Conservation (phyloP, 2,113 vertebrate species). For the Dinomys branickii region DNA sequence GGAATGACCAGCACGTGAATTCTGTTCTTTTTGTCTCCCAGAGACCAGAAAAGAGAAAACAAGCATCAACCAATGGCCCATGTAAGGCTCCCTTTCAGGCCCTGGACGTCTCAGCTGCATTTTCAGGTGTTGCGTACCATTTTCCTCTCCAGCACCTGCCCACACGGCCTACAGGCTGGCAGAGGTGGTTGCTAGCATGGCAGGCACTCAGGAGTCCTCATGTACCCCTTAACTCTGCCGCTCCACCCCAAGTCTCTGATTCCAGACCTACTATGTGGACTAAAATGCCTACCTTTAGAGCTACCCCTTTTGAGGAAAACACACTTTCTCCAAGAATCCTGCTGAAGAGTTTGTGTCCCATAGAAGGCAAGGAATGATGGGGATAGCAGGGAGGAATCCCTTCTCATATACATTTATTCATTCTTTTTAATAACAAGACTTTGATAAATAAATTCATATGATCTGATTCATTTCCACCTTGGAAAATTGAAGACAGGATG, state of each 20-base stretch:
- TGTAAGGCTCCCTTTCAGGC: neutral
- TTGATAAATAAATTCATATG: neutral
- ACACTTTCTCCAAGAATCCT: neutral
- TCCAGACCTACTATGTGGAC: neutral
- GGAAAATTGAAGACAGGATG: neutral
- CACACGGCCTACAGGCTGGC: neutral
- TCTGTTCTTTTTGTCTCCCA: neutral
- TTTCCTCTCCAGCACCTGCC: too few species aligned
- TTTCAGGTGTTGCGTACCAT: neutral
- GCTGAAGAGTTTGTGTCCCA: neutral
- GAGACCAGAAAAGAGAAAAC: slow-evolving; percentile 53
- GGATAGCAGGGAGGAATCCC: neutral
- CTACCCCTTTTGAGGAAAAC: neutral
- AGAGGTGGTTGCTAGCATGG: neutral
- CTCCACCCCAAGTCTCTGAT: neutral
- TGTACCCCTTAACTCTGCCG: neutral
- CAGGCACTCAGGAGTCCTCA: neutral
- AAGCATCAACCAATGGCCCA: neutral
- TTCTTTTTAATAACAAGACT: neutral
- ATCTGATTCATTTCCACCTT: slow-evolving; percentile 13
- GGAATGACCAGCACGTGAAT: neutral
- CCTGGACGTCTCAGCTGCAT: neutral
- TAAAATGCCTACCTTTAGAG: neutral
- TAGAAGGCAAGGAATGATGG: neutral
- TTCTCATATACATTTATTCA: neutral